These are phyloP conservation scores for Sericinus montela DNA, from an alignment of 2,888 invertebrate genomes.

Conservation along the genomic window DNA sequence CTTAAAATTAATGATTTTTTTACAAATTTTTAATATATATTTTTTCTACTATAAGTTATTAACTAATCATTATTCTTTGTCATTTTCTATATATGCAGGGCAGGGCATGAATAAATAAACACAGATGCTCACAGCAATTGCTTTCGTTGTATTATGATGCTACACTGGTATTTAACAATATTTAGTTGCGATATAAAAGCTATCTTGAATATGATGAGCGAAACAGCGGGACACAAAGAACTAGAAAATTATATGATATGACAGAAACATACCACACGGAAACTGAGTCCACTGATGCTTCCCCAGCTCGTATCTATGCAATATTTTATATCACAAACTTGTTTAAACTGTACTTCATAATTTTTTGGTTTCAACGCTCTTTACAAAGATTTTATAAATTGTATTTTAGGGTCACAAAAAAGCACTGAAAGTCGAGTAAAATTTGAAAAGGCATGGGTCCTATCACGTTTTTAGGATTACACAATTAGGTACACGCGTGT, in stretches of 20 bases:
- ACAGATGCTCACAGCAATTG: too few species aligned
- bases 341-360: background rate
- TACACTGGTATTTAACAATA: background rate
- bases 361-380: background rate
- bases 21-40: too few species aligned
- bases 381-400: background rate
- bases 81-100: too few species aligned
- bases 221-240: conserved; percentile 37
- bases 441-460: too few species aligned
- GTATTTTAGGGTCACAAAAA: too few species aligned
- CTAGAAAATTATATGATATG: conserved; percentile 34
- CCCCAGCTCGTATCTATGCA: conserved; percentile 1
- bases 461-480: too few species aligned
- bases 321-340: background rate
- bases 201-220: conserved; percentile 35
- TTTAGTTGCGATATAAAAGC: background rate
- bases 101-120: too few species aligned
- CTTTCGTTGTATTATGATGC: background rate
- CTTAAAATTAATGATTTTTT: too few species aligned
- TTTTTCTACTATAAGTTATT: too few species aligned
- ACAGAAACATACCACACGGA: conserved; percentile 34
- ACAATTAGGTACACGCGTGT: too few species aligned
- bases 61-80: too few species aligned
- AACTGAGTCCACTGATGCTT: conserved; percentile 24
- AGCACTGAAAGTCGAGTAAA: too few species aligned